Evolutionary conservation across 2,797 vertebrate species (phyloP), one percentile per base, ranked within the genome.

Genomic region (Miichthys miiuy): DNA sequence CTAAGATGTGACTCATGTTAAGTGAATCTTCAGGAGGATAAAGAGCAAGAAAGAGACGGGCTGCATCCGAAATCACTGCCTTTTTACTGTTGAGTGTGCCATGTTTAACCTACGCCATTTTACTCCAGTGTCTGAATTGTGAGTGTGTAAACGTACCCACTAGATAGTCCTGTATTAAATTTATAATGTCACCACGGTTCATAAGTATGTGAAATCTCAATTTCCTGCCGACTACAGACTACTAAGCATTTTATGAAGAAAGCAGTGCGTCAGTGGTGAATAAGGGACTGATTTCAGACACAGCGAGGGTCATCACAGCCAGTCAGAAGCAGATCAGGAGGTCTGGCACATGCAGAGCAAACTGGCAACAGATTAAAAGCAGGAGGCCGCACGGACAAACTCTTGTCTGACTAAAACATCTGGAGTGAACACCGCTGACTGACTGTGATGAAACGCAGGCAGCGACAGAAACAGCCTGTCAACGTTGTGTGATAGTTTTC

Each of bases 301-400:
- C 66, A 71, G 73, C 23, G 2, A 27, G 55, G 48, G 52, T 73
- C 41, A 41, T 75, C 71, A 78, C 78, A 81, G 84, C 75, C 61
- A 69, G 61, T 78, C 70, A 75, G 73, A 74, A 80, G 84, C 82
- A 76, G 84, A 61, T 73, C 79, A 77, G 79, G 46, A 79, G 52
- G 78, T 21, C 79, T 50, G 76, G 80, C 67, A 80, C 82, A 87
- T 88, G 82, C 90, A 90, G 79, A 80, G 78, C 68, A 84, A 84
- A 83, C 20, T 25, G 27, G 70, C 78, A 77, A 51, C 69, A 62
- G 58, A 78, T 46, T 51, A 51, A 75, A 87, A 70, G 81, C 79
- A 80, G 61, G 61, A 85, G 66, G 79, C 61, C 73, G 71, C 64
- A 82, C 67, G 75, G 50, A 52, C 74, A 58, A 80, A 60, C 72